These are phyloP conservation scores for Loriculus beryllinus DNA, from an alignment of 2,797 vertebrate species.

Conservation along the genomic window DNA sequence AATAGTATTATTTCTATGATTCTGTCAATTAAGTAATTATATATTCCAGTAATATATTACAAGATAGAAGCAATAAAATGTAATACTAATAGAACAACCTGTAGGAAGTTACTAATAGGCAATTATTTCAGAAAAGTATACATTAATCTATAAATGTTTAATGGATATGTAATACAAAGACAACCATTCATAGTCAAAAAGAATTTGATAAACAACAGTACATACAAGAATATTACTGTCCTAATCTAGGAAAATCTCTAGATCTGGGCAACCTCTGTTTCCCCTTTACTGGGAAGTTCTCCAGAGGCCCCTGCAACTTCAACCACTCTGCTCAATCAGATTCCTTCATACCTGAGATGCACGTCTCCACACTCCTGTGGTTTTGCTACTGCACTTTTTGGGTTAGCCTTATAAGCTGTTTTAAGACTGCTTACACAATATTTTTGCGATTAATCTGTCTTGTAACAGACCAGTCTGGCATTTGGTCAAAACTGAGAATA, in stretches of 20 bases:
- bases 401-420: not conserved
- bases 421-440: not conserved
- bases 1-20: constrained; percentile 39
- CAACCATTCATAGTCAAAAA: not conserved
- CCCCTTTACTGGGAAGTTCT: not conserved
- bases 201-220: not conserved
- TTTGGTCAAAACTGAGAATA: not conserved
- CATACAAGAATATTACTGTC: not conserved
- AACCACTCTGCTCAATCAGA: too few species aligned
- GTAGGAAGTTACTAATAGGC: not conserved
- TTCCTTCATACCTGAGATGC: not conserved
- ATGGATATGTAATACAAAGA: not conserved
- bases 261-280: not conserved
- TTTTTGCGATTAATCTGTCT: not conserved
- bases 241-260: not conserved
- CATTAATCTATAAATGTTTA: not conserved
- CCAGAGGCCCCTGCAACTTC: not conserved
- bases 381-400: not conserved
- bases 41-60: constrained; percentile 10
- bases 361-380: not conserved
- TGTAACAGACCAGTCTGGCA: not conserved
- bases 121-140: not conserved
- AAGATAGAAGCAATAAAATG: constrained; percentile 21
- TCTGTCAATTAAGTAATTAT: constrained; percentile 31
- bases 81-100: not conserved